Conservation (phyloP, 2,113 vertebrate species). For the Cynocephalus volans region DNA sequence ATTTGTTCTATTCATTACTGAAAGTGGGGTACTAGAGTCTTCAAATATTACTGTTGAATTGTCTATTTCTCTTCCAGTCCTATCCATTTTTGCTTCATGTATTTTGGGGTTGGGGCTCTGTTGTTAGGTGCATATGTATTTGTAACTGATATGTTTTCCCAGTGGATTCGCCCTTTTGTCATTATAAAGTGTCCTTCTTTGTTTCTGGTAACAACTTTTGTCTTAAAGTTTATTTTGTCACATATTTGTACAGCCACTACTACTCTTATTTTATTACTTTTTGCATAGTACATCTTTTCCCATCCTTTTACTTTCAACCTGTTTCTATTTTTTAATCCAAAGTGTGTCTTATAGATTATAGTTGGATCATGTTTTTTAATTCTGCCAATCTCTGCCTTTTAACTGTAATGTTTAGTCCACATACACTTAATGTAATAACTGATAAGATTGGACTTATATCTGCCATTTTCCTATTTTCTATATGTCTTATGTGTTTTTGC, state of each 20-base stretch:
- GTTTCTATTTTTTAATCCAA: not conserved
- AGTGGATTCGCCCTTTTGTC: not conserved
- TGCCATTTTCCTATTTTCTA: constrained; percentile 29
- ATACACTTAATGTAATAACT: not conserved
- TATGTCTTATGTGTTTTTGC: not conserved
- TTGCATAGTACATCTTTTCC: not conserved
- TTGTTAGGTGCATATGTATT: not conserved
- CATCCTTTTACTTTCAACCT: not conserved
- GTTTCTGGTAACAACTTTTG: not conserved
- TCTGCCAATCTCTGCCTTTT: constrained; percentile 32
- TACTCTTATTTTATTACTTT: not conserved
- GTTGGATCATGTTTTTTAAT: not conserved
- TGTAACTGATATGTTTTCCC: not conserved
- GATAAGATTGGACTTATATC: not conserved
- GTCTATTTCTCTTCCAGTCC: not conserved
- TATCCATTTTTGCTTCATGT: not conserved
- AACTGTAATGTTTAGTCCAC: not conserved
- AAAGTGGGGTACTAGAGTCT: not conserved
- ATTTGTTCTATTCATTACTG: not conserved
- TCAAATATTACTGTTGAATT: not conserved
- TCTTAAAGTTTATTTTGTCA: not conserved
- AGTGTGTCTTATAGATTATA: not conserved
- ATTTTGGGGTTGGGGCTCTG: not conserved
- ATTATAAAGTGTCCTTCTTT: not conserved
- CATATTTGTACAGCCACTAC: not conserved